These are phyloP conservation scores for Pluvialis apricaria DNA, from an alignment of 2,113 vertebrate genomes.

Conservation along the genomic window DNA sequence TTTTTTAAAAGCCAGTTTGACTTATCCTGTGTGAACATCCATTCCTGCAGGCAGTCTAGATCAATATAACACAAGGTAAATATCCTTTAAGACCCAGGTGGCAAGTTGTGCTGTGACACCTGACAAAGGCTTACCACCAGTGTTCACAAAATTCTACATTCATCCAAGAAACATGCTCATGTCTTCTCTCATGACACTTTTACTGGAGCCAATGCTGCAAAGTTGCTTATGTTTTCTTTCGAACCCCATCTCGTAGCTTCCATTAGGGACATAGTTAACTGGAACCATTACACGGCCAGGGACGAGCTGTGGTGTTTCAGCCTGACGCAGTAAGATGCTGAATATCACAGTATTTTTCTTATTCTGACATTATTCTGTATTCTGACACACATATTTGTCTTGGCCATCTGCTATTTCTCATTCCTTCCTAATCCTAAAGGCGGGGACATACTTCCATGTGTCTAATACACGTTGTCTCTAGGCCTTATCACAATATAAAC, in stretches of 20 bases:
- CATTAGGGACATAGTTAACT: background rate
- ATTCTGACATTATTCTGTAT: background rate
- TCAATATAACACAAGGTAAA: background rate
- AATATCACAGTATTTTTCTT: background rate
- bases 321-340: background rate
- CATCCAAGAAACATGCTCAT: rapidly evolving
- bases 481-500: slow-evolving; percentile 25
- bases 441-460: background rate
- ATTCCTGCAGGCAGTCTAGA: background rate
- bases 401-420: slow-evolving; percentile 1
- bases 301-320: background rate
- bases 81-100: background rate
- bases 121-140: background rate
- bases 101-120: background rate
- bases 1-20: background rate
- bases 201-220: background rate
- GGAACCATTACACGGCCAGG: background rate
- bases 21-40: background rate
- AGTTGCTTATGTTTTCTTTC: background rate
- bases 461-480: background rate
- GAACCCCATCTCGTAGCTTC: rapidly evolving
- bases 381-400: background rate
- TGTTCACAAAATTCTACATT: background rate
- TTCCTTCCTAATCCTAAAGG: background rate
- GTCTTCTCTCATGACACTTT: rapidly evolving